Conservation (phyloP, 1,140 invertebrate genomes). For the Papilio machaon region DNA sequence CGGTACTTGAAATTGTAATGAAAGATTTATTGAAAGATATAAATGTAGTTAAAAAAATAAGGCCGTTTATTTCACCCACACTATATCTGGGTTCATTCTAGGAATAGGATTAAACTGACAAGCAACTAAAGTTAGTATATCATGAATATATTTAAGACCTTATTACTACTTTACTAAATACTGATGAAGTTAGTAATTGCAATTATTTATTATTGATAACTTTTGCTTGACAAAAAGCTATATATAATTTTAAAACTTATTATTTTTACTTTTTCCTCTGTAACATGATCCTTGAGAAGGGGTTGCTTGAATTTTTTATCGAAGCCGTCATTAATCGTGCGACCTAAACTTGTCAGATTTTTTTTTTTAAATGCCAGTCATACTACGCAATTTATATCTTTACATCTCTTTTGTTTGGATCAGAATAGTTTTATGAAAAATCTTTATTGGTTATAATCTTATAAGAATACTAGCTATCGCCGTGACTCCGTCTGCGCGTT, state of each 20-base stretch:
- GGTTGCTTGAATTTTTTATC: constrained; percentile 28
- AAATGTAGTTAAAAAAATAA: neutral
- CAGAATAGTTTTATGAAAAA: no score
- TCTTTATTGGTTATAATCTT: no score
- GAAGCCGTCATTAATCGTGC: constrained; percentile 15
- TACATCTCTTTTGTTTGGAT: no score
- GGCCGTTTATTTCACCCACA: neutral
- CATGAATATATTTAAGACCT: neutral
- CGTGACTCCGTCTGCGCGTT: no score
- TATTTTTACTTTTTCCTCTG: neutral
- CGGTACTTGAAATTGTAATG: constrained; percentile 1
- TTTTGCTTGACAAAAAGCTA: neutral
- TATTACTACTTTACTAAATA: neutral
- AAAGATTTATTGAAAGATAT: neutral
- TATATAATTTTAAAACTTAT: neutral
- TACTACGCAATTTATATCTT: neutral
- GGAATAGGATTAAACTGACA: neutral
- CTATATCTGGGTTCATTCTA: neutral
- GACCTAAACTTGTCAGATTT: constrained; percentile 18
- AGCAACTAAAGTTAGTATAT: no score
- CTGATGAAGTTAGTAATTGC: neutral
- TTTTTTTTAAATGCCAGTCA: constrained; percentile 4
- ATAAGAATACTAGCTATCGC: no score
- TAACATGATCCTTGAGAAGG: constrained; percentile 19
- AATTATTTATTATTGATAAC: neutral